phyloP scores from a whole-genome alignment of 2,888 invertebrate genomes.

The Strigamia transsilvanica region DNA sequence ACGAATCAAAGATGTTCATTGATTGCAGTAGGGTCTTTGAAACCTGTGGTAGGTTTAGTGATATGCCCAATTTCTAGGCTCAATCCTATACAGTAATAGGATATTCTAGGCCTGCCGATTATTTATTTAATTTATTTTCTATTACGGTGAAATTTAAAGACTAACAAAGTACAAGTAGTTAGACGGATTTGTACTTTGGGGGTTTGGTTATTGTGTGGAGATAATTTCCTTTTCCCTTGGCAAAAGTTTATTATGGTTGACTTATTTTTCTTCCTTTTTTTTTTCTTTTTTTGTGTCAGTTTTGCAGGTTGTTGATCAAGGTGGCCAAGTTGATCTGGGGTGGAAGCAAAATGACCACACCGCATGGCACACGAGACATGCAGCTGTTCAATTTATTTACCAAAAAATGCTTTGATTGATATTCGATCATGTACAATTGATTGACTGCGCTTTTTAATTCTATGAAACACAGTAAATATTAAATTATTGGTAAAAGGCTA shows the following conservation, averaged over 20 bases:
- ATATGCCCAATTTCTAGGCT: neutral
- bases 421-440: neutral
- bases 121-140: neutral
- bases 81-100: conserved; percentile 7
- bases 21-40: conserved; percentile 10
- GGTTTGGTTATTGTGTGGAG: conserved; percentile 9
- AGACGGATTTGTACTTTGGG: neutral
- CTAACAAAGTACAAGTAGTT: neutral
- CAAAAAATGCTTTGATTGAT: neutral
- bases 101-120: too few species aligned
- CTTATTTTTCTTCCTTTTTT: conserved; percentile 15
- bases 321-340: conserved; percentile 4
- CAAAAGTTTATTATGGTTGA: conserved; percentile 10
- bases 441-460: neutral
- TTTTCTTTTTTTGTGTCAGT: conserved; percentile 1
- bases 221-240: neutral
- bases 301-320: conserved; percentile 20
- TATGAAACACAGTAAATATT: neutral
- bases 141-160: neutral
- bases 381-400: conserved; percentile 9
- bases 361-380: conserved; percentile 1
- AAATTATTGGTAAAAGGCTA: too few species aligned
- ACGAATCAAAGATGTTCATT: conserved; percentile 15
- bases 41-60: conserved; percentile 9
- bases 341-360: conserved; percentile 20